Base-by-base conservation (phyloP, 2,113 vertebrate species). In the Bolborhynchus lineola region DNA sequence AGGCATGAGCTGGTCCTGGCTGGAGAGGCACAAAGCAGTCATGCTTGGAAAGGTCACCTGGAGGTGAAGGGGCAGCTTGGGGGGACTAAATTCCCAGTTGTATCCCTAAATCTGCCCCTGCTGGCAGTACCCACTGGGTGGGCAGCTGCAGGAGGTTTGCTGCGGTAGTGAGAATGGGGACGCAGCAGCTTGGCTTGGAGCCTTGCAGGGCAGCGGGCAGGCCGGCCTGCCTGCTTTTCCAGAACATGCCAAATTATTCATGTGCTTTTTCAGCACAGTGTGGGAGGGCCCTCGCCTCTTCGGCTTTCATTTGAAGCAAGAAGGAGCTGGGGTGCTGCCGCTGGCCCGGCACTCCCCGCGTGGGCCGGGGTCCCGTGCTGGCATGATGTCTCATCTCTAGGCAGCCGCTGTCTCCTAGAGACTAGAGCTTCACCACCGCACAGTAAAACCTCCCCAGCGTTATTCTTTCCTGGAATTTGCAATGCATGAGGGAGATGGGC, bases 361-460 rank as follows among this genome's bases (percentile, higher is more conserved):
- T 96, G 93, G 94, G 95, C 85, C 8, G 25, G 92, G 94, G 90
- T 96, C 94, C 79, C 72, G 72, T 92, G 93, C 79, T 8, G 72
- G 75, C 0, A 13, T 59, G 90, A 92, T 91, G 90, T 79, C 86
- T 96, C 80, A 93, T 94, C 92, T 90, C 67, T 25, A 96, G 88
- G 90, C 93, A 95, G 94, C 79, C 1, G 24, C 95, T 67, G 94
- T 95, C 78, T 95, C 95, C 93, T 95, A 94, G 93, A 97, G 85
- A 94, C 94, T 94, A 47, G 88, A 91, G 93, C 80, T 89, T 82
- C 53, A 80, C 62, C 59, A 62, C 77, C 16, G 16, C 16, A 0
- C 9, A 9, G 70, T 55, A 79, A 75, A 71, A 93, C 77, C 83
- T 93, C 93, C 92, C 49, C 47, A 52, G 63, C 31, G 11, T 95